Evolutionary conservation across 2,797 vertebrate genomes (phyloP), one percentile per base, ranked within the genome.

Genomic region (Apodemus agrarius): DNA sequence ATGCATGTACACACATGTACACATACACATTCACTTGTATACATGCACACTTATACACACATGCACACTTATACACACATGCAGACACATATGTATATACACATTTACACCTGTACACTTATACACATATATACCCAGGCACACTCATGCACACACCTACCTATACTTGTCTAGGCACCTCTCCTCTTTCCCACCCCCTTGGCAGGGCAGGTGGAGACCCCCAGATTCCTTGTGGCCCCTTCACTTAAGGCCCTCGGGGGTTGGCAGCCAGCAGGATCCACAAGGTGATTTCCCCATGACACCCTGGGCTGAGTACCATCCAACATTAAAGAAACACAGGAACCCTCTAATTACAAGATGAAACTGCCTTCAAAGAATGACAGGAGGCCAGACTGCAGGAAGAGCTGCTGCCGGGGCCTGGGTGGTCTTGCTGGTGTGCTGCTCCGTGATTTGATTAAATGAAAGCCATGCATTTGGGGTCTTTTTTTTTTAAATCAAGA

Each of bases 271-370:
- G 9, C 29, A 37, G 78, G 46, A 61, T 59, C 74, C 74, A 37
- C 31, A 52, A 89, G 80, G 89, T 90, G 83, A 91, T 54, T 89
- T 92, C 52, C 59, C 89, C 59, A n/a, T 49, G 85, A 85, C 78
- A 52, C 89, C 91, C 34, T n/a, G 8, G 43, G 54, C 72, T 46
- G n/a, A 31, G 57, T 24, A 49, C 81, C 69, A 85, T 61, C 4
- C 26, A 31, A 72, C 88, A 84, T 93, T 79, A 91, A 89, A 92
- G 89, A 92, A 93, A 96, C 67, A 79, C 81, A 96, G 92, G 88
- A 89, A 88, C 86, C 83, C 93, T 29, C 31, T 95, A 96, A 90
- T 95, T 90, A 83, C 21, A 94, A 87, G 91, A 78, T 43, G n/a
- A 74, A 93, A 79, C 59, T 88, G 94, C 54, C 80, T 96, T 96